Percentiles rank a stretch among this genome's conserved stretches.
Conservation (phyloP, 2,888 invertebrate genomes). For the Neoascia interrupta region DNA sequence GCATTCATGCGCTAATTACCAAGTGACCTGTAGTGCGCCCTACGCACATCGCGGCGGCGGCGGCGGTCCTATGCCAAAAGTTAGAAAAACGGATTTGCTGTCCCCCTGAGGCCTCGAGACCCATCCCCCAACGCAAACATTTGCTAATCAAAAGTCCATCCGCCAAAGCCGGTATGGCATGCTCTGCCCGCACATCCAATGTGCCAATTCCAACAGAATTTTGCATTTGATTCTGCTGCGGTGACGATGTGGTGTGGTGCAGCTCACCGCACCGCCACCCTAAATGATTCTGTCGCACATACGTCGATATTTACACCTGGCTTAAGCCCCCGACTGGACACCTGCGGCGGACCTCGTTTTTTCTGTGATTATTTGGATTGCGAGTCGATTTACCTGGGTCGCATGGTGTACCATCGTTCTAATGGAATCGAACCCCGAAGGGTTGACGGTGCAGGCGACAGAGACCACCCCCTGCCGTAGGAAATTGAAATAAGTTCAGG, state of each 20-base stretch:
- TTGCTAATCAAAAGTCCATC: conserved; percentile 60
- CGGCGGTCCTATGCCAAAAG: conserved; percentile 4
- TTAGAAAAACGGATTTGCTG: conserved; percentile 14
- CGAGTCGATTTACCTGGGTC: conserved; percentile 31
- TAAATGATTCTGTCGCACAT: conserved; percentile 19
- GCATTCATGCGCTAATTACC: conserved; percentile 28
- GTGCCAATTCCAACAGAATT: conserved; percentile 29
- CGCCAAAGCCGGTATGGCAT: conserved; percentile 4
- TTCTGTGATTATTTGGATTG: conserved; percentile 49
- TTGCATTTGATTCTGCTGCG: conserved; percentile 47
- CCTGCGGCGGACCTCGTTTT: conserved; percentile 29
- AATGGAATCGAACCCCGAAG: conserved; percentile 57
- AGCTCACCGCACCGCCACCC: neutral
- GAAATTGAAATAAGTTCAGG: conserved; percentile 69
- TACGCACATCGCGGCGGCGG: neutral
- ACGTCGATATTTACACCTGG: conserved; percentile 55
- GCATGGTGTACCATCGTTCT: conserved; percentile 9
- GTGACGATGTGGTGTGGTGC: neutral
- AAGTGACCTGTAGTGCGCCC: conserved; percentile 7
- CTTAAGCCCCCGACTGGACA: conserved; percentile 38
- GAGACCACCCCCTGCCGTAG: conserved; percentile 24
- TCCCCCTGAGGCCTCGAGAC: too few relatives aligned
- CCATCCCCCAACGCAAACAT: conserved; percentile 7
- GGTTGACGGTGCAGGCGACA: conserved; percentile 2
- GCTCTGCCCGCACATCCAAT: conserved; percentile 4